A percentile compares a stretch with the other conserved stretches of the same genome.
Conservation (phyloP, 1,140 invertebrate species). For the Subanguina moxae region DNA sequence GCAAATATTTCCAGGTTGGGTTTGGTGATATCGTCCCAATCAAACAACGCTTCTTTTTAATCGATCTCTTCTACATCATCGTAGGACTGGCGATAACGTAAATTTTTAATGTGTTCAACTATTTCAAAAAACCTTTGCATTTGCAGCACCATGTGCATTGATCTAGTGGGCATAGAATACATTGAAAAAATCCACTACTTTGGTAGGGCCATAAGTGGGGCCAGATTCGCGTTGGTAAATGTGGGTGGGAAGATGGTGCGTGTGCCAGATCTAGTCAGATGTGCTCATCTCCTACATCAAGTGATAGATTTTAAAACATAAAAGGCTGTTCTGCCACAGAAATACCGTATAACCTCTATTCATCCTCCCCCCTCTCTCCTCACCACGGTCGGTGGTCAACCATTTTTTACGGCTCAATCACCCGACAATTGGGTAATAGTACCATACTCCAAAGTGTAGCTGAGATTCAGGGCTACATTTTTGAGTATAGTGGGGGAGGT, state of each 20-base stretch:
- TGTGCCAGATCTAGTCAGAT: constrained; percentile 56
- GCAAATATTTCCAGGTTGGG: constrained; percentile 42
- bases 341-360: too few species aligned
- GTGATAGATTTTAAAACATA: too few species aligned
- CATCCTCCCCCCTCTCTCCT: too few species aligned
- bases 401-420: too few species aligned
- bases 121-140: constrained; percentile 23
- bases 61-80: constrained; percentile 59
- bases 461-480: too few species aligned
- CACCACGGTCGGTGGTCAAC: too few species aligned
- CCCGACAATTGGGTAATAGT: too few species aligned
- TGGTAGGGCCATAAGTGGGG: constrained; percentile 56
- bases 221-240: constrained; percentile 57
- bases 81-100: constrained; percentile 57
- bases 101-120: constrained; percentile 29
- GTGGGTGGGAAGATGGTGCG: constrained; percentile 59
- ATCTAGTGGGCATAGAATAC: constrained; percentile 59
- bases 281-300: constrained; percentile 39
- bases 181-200: constrained; percentile 59
- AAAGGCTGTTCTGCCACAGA: too few species aligned
- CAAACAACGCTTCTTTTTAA: constrained; percentile 54
- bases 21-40: constrained; percentile 58
- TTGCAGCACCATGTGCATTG: constrained; percentile 59
- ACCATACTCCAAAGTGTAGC: too few species aligned
- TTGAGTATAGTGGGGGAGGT: too few species aligned